phyloP scores from a whole-genome alignment of 2,113 vertebrate genomes.

The Chlorocebus sabaeus region DNA sequence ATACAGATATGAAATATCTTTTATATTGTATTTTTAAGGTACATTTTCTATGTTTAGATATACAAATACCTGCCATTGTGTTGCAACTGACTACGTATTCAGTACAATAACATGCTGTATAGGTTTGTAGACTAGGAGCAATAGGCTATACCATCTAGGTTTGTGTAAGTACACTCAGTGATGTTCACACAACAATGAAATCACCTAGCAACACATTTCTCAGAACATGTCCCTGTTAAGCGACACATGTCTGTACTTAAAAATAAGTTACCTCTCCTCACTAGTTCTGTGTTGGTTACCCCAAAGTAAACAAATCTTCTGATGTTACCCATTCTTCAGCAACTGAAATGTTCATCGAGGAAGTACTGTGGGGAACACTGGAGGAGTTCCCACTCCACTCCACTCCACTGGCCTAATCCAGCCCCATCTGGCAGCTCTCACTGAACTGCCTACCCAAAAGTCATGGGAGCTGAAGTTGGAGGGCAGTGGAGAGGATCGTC shows the following conservation, averaged over 20 bases:
- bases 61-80: not conserved
- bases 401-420: not conserved
- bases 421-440: not conserved
- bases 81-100: not conserved
- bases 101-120: not conserved
- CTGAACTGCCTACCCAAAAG: not conserved
- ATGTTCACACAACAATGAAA: not conserved
- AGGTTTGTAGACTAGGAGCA: not conserved
- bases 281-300: not conserved
- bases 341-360: not conserved
- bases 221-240: not conserved
- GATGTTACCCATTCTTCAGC: not conserved
- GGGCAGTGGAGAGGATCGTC: not conserved
- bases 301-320: not conserved
- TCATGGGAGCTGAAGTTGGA: not conserved
- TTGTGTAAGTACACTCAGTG: not conserved
- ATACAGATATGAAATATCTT: not conserved
- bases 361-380: not conserved
- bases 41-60: not conserved
- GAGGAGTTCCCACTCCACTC: not conserved
- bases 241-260: not conserved
- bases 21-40: not conserved
- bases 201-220: not conserved
- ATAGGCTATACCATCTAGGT: not conserved
- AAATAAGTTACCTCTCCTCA: not conserved